These are phyloP conservation scores for Saguinus midas DNA, from an alignment of 2,113 vertebrate species.

Conservation along the genomic window DNA sequence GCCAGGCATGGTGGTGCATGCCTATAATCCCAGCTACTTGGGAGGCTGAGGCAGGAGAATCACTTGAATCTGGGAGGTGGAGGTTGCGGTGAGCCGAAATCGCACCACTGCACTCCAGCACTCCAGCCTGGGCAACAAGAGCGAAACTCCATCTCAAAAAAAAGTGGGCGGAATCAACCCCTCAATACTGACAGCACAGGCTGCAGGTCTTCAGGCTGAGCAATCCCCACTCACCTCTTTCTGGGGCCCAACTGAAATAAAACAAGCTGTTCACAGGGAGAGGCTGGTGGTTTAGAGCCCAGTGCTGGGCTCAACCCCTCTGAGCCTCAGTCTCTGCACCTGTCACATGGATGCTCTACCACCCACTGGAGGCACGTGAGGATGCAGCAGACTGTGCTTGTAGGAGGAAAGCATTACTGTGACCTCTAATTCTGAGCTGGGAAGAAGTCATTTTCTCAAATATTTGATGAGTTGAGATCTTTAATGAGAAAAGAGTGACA, in stretches of 20 bases:
- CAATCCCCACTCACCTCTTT: not conserved
- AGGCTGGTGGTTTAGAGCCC: not conserved
- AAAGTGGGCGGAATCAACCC: too few species aligned
- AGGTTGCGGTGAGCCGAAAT: too few species aligned
- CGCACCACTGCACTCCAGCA: too few species aligned
- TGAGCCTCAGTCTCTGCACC: not conserved
- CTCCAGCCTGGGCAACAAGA: too few species aligned
- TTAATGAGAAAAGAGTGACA: not conserved
- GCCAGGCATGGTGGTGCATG: too few species aligned
- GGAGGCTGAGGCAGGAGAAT: too few species aligned
- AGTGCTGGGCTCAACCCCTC: not conserved
- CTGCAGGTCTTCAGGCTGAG: not conserved
- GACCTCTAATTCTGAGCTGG: not conserved
- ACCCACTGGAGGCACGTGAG: not conserved
- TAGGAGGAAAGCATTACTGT: not conserved
- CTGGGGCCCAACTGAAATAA: not conserved
- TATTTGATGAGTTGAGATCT: not conserved
- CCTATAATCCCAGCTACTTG: too few species aligned
- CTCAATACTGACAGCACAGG: not conserved
- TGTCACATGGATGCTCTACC: not conserved
- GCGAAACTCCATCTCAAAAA: too few species aligned
- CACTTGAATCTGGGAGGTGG: too few species aligned
- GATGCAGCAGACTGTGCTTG: fast-evolving
- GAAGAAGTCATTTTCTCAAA: not conserved
- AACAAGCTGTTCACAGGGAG: not conserved